phyloP scores from a whole-genome alignment of 2,888 invertebrate genomes.

The Temnothorax ravouxi region DNA sequence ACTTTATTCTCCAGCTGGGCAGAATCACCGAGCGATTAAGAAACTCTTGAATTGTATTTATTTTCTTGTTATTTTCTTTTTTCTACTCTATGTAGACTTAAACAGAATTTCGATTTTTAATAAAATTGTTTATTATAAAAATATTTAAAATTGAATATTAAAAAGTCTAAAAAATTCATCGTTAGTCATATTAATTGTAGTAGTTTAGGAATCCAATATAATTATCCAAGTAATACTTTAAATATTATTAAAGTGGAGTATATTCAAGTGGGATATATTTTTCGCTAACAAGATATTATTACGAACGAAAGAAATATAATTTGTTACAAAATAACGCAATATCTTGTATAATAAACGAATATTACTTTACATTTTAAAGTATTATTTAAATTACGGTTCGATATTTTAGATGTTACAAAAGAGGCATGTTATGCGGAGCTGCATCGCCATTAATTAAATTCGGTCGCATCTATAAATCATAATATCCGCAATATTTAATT shows the following conservation, averaged over 20 bases:
- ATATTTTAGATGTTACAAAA: neutral
- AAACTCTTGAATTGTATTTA: slow-evolving; percentile 11
- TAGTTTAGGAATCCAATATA: neutral
- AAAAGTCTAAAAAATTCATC: neutral
- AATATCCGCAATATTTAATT: slow-evolving; percentile 34
- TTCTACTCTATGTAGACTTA: too few species aligned
- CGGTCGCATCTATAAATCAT: neutral
- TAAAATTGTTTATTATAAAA: neutral
- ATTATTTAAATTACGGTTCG: slow-evolving; percentile 33
- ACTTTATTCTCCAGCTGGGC: slow-evolving; percentile 9
- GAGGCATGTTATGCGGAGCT: neutral
- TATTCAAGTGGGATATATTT: neutral
- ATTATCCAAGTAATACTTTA: neutral
- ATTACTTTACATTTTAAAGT: neutral
- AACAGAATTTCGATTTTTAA: neutral
- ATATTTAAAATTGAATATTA: neutral
- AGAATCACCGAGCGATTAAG: slow-evolving; percentile 20
- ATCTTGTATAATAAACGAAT: neutral
- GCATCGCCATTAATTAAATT: slow-evolving; percentile 41
- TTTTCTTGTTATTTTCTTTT: neutral
- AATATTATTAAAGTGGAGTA: neutral
- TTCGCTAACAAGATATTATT: neutral
- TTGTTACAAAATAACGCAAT: neutral
- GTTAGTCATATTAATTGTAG: neutral
- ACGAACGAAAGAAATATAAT: neutral